Conservation (phyloP, 2,113 vertebrate genomes). For the Lagopus muta region DNA sequence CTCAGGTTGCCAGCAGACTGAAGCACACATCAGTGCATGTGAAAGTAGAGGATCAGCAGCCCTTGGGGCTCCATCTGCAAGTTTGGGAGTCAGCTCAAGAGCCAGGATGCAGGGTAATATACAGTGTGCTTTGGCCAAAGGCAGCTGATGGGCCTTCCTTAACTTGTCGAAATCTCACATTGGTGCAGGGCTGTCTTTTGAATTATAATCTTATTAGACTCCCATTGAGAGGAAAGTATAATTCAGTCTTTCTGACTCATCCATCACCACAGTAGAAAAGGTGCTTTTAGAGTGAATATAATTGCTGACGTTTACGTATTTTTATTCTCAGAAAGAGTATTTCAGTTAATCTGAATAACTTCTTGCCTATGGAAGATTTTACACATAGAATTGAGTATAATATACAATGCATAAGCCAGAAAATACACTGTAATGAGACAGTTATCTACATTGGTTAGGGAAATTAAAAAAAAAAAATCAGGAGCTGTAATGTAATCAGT, state of each 20-base stretch:
- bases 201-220: background rate
- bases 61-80: background rate
- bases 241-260: background rate
- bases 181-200: background rate
- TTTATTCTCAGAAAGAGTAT: background rate
- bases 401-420: background rate
- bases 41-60: background rate
- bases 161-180: background rate
- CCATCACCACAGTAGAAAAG: rapidly evolving
- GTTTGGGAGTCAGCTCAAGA: background rate
- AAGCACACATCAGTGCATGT: background rate
- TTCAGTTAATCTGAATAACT: background rate
- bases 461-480: background rate
- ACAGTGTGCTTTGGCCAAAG: background rate
- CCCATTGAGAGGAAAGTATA: background rate
- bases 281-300: background rate
- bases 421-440: background rate
- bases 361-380: background rate
- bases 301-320: background rate
- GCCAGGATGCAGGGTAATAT: background rate
- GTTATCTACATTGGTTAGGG: background rate
- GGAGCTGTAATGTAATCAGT: background rate
- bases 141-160: background rate
- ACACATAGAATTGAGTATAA: background rate
- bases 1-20: background rate